Evolutionary conservation across 2,888 invertebrate genomes (phyloP).

Genomic region (Caenorhabditis doughertyi): DNA sequence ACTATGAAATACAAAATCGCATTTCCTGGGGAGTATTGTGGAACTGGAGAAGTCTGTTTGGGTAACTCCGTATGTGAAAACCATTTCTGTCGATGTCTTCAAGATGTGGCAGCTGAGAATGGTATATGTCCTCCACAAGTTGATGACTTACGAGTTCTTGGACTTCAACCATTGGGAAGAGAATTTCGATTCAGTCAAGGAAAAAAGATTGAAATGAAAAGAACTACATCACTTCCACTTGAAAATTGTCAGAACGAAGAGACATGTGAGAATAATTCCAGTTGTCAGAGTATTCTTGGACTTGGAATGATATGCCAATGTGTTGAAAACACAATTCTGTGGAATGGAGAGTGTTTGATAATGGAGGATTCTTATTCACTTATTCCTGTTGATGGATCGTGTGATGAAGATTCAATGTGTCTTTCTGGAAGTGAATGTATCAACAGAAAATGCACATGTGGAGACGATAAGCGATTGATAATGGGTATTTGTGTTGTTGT

Average conservation of each 20-base stretch:
- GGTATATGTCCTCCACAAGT: constrained; percentile 72
- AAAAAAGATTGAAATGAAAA: constrained; percentile 48
- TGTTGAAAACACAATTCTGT: constrained; percentile 62
- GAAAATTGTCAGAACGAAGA: constrained; percentile 75
- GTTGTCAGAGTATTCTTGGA: constrained; percentile 72
- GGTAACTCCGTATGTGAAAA: constrained; percentile 77
- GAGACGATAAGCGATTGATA: constrained; percentile 63
- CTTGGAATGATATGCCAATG: constrained; percentile 79
- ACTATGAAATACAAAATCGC: constrained; percentile 66
- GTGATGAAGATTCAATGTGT: constrained; percentile 72
- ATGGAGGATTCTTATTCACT: constrained; percentile 60
- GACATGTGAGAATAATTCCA: constrained; percentile 74
- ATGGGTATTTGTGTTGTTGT: constrained; percentile 76
- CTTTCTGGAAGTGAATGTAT: constrained; percentile 73
- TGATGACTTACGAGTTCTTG: constrained; percentile 45
- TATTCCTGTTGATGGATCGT: constrained; percentile 67
- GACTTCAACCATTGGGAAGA: constrained; percentile 40
- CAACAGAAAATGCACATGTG: constrained; percentile 69
- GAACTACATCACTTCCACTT: constrained; percentile 67
- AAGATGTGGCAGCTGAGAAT: constrained; percentile 73
- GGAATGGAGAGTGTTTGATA: constrained; percentile 71
- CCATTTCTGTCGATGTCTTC: constrained; percentile 78
- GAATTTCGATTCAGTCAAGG: constrained; percentile 53
- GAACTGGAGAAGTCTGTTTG: constrained; percentile 71
- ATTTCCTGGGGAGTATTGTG: constrained; percentile 81